These are phyloP conservation scores for Rousettus leschenaultii DNA, from an alignment of 2,113 vertebrate genomes.

Conservation along the genomic window DNA sequence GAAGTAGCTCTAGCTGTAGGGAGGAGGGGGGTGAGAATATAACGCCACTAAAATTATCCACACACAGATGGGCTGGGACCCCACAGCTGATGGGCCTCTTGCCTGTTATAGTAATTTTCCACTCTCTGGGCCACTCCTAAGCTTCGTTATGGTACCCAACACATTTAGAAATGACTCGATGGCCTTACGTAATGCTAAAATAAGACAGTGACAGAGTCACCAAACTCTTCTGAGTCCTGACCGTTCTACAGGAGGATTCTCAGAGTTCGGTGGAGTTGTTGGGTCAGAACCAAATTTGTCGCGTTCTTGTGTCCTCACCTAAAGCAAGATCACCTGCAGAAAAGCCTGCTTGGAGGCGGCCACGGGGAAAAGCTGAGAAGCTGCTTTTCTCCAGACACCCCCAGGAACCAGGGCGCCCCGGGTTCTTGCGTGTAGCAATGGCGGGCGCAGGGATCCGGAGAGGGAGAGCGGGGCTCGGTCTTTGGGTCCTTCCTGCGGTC, in stretches of 20 bases:
- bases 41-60: slow-evolving; percentile 74
- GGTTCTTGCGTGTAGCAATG: neutral
- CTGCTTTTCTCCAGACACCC: neutral
- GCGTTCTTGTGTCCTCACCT: neutral
- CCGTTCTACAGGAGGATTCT: too few relatives aligned
- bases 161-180: slow-evolving; percentile 76
- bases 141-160: slow-evolving; percentile 48
- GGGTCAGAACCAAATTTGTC: neutral
- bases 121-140: slow-evolving; percentile 61
- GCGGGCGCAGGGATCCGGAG: neutral
- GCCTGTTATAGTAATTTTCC: slow-evolving; percentile 66
- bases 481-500: rapidly evolving
- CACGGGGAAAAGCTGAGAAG: neutral
- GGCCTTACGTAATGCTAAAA: neutral
- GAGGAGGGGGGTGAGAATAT: neutral
- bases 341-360: neutral
- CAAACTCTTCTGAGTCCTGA: neutral
- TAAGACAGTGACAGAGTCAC: neutral
- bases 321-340: neutral
- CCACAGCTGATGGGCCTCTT: slow-evolving; percentile 2
- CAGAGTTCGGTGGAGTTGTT: neutral
- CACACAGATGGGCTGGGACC: slow-evolving; percentile 24
- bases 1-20: slow-evolving; percentile 40
- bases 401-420: neutral
- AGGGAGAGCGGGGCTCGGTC: neutral